Base-by-base conservation (phyloP, 1,140 invertebrate genomes). In the Pemphigus obesinymphae region DNA sequence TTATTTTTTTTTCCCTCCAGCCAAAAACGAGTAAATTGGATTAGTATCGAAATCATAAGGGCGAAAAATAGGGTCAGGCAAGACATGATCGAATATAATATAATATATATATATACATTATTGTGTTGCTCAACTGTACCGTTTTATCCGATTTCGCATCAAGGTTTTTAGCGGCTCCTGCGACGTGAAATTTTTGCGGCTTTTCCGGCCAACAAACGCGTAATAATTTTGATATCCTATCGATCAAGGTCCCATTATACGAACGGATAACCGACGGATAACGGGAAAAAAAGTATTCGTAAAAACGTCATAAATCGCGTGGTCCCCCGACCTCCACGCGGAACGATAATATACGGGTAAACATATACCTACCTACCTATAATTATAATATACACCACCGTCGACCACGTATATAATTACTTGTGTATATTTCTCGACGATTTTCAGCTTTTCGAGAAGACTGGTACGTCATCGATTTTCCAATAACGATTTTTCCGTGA, bases 121-220 rank as follows among this genome's bases (percentile, higher is more conserved):
- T 13, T 26, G 17, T 29, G 8, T 70, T 70, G 68, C 68, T 70
- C 68, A 45, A 70, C 68, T 45, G 23, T 29, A 45, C 15, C 68
- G 68, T 70, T 45, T 26, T 70, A 37, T 70, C 37, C 23, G 37
- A 70, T 45, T 45, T 70, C 23, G 23, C 68, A 23, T 70, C 68
- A 70, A 70, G 68, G 40, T 70, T 45, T 43, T 43, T 37, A 11
- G n/a, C 66, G n/a, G 66, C n/a, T n/a, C 66, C 5, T 3, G 45
- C 61, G 23, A 43, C 37, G 40, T 43, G 68, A 26, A 70, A 70
- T 70, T 45, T 43, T 45, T 45, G 68, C 40, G 68, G 68, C 68
- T 70, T 70, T 70, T 70, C 68, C 68, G n/a, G 68, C 68, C 37
- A 43, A 70, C 66, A 43, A 10, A n/a, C n/a, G 34, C 34, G 63